Evolutionary conservation across 1,140 invertebrate species (phyloP).

Genomic region (Cardiocondyla obscurior): DNA sequence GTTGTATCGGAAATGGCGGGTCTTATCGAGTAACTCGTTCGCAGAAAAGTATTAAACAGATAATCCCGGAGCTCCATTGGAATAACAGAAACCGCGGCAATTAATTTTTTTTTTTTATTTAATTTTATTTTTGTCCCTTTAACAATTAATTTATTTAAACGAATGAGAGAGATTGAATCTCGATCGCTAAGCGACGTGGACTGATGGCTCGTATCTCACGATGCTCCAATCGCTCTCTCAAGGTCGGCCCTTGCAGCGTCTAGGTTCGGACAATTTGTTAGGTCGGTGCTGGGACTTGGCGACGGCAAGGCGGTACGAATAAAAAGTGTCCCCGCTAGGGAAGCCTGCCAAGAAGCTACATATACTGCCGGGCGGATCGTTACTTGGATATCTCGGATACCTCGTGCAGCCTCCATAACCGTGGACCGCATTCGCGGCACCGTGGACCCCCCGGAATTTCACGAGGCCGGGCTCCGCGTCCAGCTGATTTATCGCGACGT

Average conservation of each 20-base stretch:
- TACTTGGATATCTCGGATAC: slow-evolving; percentile 52
- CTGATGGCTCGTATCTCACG: neutral
- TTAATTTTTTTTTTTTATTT: too few species aligned
- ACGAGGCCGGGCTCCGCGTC: slow-evolving; percentile 48
- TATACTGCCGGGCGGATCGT: slow-evolving; percentile 53
- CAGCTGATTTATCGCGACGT: slow-evolving; percentile 53
- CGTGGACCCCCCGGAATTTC: slow-evolving; percentile 59
- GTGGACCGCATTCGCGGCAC: neutral
- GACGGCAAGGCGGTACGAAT: slow-evolving; percentile 3
- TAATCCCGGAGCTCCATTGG: neutral
- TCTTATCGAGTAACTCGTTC: neutral
- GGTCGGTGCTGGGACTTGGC: slow-evolving; percentile 60
- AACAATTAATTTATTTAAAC: neutral
- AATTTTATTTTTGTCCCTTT: too few species aligned
- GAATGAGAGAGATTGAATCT: slow-evolving; percentile 29
- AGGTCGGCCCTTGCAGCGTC: slow-evolving; percentile 53
- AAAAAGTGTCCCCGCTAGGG: slow-evolving; percentile 68
- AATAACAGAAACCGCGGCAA: neutral
- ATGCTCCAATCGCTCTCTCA: neutral
- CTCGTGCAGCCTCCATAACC: slow-evolving; percentile 37
- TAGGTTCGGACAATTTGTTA: slow-evolving; percentile 20
- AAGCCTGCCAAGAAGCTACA: slow-evolving; percentile 71
- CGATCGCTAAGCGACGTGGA: neutral
- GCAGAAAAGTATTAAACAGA: neutral
- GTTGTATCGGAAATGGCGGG: slow-evolving; percentile 2